phyloP scores from a whole-genome alignment of 2,113 vertebrate genomes.

The Chlamydotis undulata region DNA sequence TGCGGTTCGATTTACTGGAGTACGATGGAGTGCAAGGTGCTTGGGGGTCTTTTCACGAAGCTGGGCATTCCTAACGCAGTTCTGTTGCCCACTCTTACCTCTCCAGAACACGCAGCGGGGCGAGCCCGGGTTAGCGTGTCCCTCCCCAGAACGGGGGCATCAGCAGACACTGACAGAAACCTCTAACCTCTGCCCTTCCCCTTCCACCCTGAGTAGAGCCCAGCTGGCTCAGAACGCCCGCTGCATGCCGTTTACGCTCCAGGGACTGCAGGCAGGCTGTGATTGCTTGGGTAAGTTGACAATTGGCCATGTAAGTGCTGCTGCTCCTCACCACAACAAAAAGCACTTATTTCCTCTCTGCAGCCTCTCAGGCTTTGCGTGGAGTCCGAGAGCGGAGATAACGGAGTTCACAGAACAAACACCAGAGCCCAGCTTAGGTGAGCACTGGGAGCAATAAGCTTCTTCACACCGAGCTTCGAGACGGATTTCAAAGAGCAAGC shows the following conservation, averaged over 20 bases:
- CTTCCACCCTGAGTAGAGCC: background rate
- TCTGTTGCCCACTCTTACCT: background rate
- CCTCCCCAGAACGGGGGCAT: background rate
- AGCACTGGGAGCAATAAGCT: background rate
- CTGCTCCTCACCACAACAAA: background rate
- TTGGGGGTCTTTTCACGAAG: background rate
- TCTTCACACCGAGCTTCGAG: background rate
- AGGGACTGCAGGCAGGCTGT: background rate
- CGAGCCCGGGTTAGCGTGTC: background rate
- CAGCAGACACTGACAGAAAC: background rate
- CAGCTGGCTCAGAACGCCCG: too few species aligned
- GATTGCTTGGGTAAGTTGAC: background rate
- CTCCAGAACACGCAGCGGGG: rapidly evolving
- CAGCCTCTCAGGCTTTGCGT: background rate
- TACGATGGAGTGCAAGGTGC: background rate
- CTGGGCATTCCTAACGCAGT: background rate
- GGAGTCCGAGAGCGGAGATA: background rate
- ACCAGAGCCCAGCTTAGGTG: background rate
- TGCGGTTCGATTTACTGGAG: too few species aligned
- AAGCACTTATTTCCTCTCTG: background rate
- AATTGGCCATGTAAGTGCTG: background rate
- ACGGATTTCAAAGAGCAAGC: background rate
- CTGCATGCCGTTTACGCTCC: background rate
- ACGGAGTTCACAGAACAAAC: background rate
- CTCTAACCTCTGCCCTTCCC: background rate